Conservation (phyloP, 2,888 invertebrate species). For the Limnephilus rhombicus region DNA sequence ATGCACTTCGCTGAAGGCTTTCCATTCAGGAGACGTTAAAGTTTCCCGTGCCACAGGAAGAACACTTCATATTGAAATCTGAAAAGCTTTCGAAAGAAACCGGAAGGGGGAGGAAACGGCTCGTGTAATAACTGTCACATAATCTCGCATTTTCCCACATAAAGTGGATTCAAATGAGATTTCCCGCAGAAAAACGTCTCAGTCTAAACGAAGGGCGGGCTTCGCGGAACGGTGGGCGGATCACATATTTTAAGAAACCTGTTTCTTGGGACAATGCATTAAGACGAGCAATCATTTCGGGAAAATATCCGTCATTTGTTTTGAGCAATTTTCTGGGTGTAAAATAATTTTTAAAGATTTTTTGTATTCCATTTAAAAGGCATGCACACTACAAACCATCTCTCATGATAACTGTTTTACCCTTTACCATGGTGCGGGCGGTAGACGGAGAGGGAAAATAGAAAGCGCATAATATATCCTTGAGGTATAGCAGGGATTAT, state of each 20-base stretch:
- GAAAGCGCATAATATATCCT: background rate
- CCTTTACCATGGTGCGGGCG: background rate
- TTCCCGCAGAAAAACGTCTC: slow-evolving; percentile 49
- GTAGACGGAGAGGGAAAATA: no score
- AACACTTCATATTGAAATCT: slow-evolving; percentile 60
- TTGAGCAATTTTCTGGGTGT: background rate
- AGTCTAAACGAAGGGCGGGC: slow-evolving; percentile 35
- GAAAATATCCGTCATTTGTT: slow-evolving; percentile 13
- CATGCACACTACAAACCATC: background rate
- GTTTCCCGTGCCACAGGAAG: slow-evolving; percentile 42
- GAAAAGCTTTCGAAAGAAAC: slow-evolving; percentile 30
- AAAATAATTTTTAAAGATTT: background rate
- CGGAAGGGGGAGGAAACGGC: slow-evolving; percentile 45
- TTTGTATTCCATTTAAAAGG: background rate
- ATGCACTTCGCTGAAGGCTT: slow-evolving; percentile 34
- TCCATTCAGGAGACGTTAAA: slow-evolving; percentile 44
- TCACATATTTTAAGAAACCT: slow-evolving; percentile 27
- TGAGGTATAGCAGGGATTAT: no score
- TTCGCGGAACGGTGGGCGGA: slow-evolving; percentile 17
- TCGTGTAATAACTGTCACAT: slow-evolving; percentile 61
- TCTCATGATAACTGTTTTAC: background rate
- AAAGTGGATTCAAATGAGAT: slow-evolving; percentile 63
- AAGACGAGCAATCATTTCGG: slow-evolving; percentile 33
- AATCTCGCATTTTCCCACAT: slow-evolving; percentile 60
- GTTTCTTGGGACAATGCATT: slow-evolving; percentile 28